A percentile compares a stretch with the other conserved stretches of the same genome.
phyloP scores from a whole-genome alignment of 2,113 vertebrate genomes.

The Henicopernis longicauda region DNA sequence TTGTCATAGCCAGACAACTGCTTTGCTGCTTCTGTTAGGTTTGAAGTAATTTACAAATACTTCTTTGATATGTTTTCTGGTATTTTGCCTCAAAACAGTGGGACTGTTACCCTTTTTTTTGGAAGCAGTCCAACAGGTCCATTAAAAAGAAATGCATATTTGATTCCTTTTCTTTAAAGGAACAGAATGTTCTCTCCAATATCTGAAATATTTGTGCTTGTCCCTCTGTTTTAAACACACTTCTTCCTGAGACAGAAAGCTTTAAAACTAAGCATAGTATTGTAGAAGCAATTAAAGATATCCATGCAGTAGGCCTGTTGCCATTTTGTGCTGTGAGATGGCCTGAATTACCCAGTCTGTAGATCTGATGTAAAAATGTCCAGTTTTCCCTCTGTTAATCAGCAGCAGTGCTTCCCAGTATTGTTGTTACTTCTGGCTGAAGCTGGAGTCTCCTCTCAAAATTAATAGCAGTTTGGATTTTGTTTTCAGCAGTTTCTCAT shows the following conservation, averaged over 20 bases:
- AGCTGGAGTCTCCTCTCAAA: neutral
- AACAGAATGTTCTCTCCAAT: neutral
- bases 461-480: neutral
- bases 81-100: slow-evolving; percentile 38
- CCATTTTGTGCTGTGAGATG: neutral
- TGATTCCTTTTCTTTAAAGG: neutral
- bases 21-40: neutral
- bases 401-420: neutral
- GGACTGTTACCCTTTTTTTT: neutral
- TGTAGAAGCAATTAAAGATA: neutral
- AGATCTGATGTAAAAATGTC: neutral
- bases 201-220: neutral
- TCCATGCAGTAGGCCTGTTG: neutral
- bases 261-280: neutral
- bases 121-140: slow-evolving; percentile 20
- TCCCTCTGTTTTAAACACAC: neutral
- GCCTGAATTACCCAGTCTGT: neutral
- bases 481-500: neutral
- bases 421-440: neutral
- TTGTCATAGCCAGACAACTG: neutral
- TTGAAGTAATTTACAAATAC: neutral
- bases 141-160: neutral
- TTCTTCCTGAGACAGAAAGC: neutral
- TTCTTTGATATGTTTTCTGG: slow-evolving; percentile 22
- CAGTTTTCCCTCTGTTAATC: neutral